Conservation (phyloP, 2,113 vertebrate species). For the Mus musculus region DNA sequence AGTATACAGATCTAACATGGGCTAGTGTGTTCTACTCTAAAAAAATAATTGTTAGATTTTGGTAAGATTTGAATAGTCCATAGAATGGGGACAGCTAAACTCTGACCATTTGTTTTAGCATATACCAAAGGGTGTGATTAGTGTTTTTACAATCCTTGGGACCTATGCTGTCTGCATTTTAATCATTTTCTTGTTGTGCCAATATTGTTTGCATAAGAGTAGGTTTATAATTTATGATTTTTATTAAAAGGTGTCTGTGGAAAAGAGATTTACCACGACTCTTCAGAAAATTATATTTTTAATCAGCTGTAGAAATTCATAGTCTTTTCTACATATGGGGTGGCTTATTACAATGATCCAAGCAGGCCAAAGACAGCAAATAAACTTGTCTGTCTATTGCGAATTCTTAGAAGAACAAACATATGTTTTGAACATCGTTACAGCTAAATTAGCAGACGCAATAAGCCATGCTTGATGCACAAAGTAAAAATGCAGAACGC, state of each 20-base stretch:
- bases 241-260: constrained; percentile 73
- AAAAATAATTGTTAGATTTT: constrained; percentile 68
- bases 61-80: constrained; percentile 64
- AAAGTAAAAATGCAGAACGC: constrained; percentile 75
- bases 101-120: constrained; percentile 76
- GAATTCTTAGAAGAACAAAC: constrained; percentile 76
- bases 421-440: constrained; percentile 77
- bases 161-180: constrained; percentile 61
- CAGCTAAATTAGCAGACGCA: constrained; percentile 75
- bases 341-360: constrained; percentile 72
- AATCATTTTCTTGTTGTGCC: constrained; percentile 66
- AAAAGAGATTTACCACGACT: constrained; percentile 79
- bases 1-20: constrained; percentile 78
- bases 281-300: constrained; percentile 82
- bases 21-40: constrained; percentile 76
- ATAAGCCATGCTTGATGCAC: constrained; percentile 63
- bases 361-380: constrained; percentile 68
- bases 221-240: constrained; percentile 74
- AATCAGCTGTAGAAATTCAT: constrained; percentile 81
- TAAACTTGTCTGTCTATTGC: constrained; percentile 75
- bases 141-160: constrained; percentile 77
- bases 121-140: constrained; percentile 62
- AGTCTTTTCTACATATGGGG: constrained; percentile 68
- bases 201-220: constrained; percentile 79
- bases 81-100: constrained; percentile 72